Conservation (phyloP, 2,797 vertebrate genomes). For the Balearica regulorum region DNA sequence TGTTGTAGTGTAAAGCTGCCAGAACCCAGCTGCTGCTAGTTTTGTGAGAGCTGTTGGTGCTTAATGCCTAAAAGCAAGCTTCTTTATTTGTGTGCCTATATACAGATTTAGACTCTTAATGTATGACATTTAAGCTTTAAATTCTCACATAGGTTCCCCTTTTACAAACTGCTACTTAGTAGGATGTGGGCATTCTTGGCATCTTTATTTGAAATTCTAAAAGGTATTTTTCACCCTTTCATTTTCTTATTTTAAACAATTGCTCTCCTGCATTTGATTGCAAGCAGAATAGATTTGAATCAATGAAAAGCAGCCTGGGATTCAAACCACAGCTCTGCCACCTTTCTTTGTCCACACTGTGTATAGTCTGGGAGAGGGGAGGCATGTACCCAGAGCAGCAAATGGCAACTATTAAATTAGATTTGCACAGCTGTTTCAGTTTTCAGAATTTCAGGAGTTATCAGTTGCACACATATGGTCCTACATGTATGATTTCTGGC, state of each 20-base stretch:
- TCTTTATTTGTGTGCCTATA: neutral
- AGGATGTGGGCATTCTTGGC: neutral
- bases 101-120: neutral
- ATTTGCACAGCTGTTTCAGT: neutral
- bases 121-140: neutral
- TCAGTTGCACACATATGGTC: neutral
- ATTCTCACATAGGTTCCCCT: neutral
- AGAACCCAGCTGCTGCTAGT: neutral
- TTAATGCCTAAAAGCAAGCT: neutral
- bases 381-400: neutral
- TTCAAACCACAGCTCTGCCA: neutral
- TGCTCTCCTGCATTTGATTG: neutral
- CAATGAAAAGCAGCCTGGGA: neutral
- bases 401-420: neutral
- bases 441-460: constrained; percentile 26
- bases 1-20: neutral
- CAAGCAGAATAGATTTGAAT: neutral
- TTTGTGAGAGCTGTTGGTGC: neutral
- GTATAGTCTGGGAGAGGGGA: neutral
- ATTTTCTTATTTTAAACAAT: neutral
- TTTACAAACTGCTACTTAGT: neutral
- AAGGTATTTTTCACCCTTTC: neutral
- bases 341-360: neutral
- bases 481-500: neutral
- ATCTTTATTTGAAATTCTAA: neutral